Conservation (phyloP, 2,888 invertebrate genomes). For the Cybosia mesomella region DNA sequence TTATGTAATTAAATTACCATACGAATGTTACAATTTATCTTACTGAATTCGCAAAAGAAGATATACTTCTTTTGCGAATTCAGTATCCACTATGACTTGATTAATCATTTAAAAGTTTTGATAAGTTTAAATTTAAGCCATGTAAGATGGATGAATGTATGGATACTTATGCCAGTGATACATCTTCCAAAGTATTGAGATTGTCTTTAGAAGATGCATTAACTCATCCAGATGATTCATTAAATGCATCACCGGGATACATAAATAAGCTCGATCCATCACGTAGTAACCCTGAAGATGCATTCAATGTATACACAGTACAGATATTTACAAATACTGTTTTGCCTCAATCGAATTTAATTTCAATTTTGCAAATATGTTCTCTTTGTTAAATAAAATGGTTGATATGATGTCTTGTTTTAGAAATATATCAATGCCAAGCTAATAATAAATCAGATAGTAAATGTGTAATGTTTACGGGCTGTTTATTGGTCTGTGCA, state of each 20-base stretch:
- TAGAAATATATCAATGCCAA: not conserved
- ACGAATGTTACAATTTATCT: not conserved
- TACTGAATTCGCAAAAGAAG: too few species aligned
- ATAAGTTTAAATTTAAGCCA: conserved; percentile 14
- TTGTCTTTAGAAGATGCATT: conserved; percentile 43
- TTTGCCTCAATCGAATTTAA: not conserved
- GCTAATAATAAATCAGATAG: conserved; percentile 2
- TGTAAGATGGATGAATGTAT: conserved; percentile 32
- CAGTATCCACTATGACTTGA: not conserved
- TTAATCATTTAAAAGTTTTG: not conserved
- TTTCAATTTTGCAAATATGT: not conserved
- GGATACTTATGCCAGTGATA: conserved; percentile 34
- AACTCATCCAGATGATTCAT: conserved; percentile 49
- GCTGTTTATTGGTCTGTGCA: not conserved
- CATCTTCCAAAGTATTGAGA: conserved; percentile 38
- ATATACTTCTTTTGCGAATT: not conserved
- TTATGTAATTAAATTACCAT: not conserved
- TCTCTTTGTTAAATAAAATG: too few species aligned
- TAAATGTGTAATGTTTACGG: not conserved
- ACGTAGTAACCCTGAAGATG: not conserved
- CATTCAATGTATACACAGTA: not conserved
- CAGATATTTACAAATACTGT: not conserved
- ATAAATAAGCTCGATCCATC: conserved; percentile 34
- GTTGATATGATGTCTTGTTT: not conserved
- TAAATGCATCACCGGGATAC: conserved; percentile 35